Evolutionary conservation across 2,888 invertebrate species (phyloP).

Genomic region (Lucinisca nassula): DNA sequence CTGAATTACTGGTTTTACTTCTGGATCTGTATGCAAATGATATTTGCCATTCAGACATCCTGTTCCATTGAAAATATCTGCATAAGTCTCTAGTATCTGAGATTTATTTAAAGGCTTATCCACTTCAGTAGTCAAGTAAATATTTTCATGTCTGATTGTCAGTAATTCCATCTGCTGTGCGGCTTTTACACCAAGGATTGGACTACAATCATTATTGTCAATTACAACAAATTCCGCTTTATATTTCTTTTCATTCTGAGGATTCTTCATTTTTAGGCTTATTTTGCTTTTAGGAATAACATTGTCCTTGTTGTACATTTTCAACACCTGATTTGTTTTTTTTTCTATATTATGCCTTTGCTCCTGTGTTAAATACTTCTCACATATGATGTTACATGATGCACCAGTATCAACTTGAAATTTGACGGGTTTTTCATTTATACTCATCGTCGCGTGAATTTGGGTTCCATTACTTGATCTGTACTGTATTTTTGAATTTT

Average conservation of each 20-base stretch:
- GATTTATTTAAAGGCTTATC: neutral
- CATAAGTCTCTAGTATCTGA: no score
- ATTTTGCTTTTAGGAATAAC: neutral
- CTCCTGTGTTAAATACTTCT: slow-evolving; percentile 6
- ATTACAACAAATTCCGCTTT: slow-evolving; percentile 3
- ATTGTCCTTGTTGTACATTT: neutral
- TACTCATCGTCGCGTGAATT: slow-evolving; percentile 5
- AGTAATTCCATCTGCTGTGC: neutral
- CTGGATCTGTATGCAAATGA: neutral
- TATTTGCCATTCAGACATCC: neutral
- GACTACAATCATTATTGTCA: neutral
- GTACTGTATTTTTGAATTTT: neutral
- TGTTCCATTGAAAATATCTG: neutral
- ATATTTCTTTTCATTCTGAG: neutral
- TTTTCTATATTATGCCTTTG: neutral
- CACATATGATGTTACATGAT: slow-evolving; percentile 51
- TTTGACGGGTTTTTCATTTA: slow-evolving; percentile 23
- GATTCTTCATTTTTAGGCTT: neutral
- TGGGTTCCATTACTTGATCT: neutral
- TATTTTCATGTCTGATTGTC: neutral
- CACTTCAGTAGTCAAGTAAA: neutral
- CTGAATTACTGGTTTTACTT: slow-evolving; percentile 10
- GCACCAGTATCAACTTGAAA: slow-evolving; percentile 59
- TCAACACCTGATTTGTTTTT: neutral
- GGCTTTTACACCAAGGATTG: neutral